Evolutionary conservation across 2,113 vertebrate genomes (phyloP), one percentile per base, ranked within the genome.

Genomic region (Isichthys henryi): DNA sequence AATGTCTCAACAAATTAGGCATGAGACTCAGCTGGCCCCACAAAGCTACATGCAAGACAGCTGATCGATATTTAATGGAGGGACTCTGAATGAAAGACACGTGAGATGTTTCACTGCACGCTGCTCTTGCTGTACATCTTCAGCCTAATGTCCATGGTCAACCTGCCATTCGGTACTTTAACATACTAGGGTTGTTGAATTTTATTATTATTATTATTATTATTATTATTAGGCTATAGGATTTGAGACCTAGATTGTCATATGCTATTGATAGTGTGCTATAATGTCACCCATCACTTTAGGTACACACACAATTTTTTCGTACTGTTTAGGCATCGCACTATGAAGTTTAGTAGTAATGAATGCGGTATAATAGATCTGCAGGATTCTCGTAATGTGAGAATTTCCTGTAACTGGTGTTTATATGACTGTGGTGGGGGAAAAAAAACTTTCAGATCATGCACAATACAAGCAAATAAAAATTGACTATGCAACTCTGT

Each of bases 61-160:
- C 49, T 39, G 85, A 86, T 86, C 49, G 53, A 86, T 52, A 86
- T 86, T 86, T 86, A n/a, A 86, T 86, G 85, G 49, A 52, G 84
- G 84, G 84, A 4, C 27, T n/a, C 83, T 31, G 46, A 86, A 86
- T 86, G 52, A 50, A 31, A 27, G 23, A 86, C n/a, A 48, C 80
- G 17, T 3, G 45, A 19, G 45, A 1, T 46, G 80, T 7, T 23
- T 84, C 45, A 82, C 19, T 82, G 39, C 31, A 17, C 17, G 0
- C 45, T 45, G 17, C 80, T 17, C 35, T 3, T 10, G 17, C 80
- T 48, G 45, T 43, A 46, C 6, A 19, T 84, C 19, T 48, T 11
- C 80, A 84, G n/a, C 43, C 8, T 43, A 48, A 46, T 8, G 19
- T 46, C 43, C 43, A 23, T 45, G 39, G 35, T 83, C 39, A 84